phyloP scores from a whole-genome alignment of 2,113 vertebrate species.

The Xenus cinereus region DNA sequence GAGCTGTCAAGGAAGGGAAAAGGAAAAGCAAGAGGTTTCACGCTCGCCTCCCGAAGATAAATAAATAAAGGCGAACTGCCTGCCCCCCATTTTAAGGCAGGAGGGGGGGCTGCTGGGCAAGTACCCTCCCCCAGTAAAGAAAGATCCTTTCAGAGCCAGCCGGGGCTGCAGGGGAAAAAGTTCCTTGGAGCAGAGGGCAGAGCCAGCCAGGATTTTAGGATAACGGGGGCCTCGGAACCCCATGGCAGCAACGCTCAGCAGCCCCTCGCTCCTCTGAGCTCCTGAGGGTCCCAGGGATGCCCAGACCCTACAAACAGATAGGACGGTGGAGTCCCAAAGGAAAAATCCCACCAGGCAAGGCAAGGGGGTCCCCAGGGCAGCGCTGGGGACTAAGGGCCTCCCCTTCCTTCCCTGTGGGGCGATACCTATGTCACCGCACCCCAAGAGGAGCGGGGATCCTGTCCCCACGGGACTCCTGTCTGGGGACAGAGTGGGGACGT shows the following conservation, averaged over 20 bases:
- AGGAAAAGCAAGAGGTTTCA: constrained; percentile 22
- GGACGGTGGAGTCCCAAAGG: background rate
- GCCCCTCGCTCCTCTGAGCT: background rate
- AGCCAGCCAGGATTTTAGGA: background rate
- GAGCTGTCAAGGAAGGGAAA: constrained; percentile 24
- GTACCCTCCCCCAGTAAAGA: background rate
- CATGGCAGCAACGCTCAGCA: accelerated
- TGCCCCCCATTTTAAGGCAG: background rate
- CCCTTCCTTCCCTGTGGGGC: background rate
- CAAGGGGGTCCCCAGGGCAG: background rate
- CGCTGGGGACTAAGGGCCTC: accelerated
- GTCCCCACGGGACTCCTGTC: accelerated
- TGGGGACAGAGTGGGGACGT: background rate
- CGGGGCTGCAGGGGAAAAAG: background rate
- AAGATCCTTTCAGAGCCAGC: constrained; percentile 11
- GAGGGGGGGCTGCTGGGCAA: background rate
- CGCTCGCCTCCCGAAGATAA: background rate
- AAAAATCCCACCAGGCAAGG: background rate
- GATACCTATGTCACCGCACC: accelerated
- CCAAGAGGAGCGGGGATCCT: background rate
- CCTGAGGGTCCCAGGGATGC: accelerated
- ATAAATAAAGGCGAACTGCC: background rate
- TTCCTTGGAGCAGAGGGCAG: background rate
- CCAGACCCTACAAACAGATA: background rate
- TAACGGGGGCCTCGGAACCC: background rate